Percentiles rank a stretch among this genome's conserved stretches.
These are phyloP conservation scores for Cinclus mexicanus DNA, from an alignment of 2,113 vertebrate species.

Conservation along the genomic window DNA sequence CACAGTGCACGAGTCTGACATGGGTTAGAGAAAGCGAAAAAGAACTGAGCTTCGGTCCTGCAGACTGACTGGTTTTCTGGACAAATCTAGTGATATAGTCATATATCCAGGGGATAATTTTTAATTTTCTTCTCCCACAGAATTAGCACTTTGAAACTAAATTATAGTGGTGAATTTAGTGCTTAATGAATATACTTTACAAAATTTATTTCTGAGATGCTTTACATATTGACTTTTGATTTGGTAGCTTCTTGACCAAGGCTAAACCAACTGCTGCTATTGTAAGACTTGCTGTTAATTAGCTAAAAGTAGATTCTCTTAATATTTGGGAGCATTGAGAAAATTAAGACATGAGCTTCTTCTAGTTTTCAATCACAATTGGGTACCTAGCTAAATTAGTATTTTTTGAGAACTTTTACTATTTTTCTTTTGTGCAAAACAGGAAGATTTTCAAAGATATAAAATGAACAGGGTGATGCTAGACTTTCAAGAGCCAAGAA, in stretches of 20 bases:
- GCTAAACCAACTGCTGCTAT: neutral
- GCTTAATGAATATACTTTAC: neutral
- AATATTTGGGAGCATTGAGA: neutral
- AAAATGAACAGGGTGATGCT: neutral
- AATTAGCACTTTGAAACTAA: neutral
- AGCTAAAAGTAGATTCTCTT: neutral
- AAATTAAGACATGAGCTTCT: neutral
- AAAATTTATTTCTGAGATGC: neutral
- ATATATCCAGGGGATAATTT: neutral
- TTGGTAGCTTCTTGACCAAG: neutral
- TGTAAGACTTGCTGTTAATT: neutral
- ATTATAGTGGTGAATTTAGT: neutral
- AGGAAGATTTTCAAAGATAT: neutral
- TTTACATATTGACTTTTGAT: neutral
- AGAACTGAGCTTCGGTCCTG: neutral
- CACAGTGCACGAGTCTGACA: neutral
- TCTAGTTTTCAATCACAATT: neutral
- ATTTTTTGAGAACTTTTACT: neutral
- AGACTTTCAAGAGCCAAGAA: neutral
- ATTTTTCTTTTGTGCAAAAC: neutral
- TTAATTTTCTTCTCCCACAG: neutral
- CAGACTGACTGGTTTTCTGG: neutral
- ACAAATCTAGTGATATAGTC: neutral
- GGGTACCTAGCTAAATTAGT: neutral
- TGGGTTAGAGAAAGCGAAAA: neutral